phyloP scores from a whole-genome alignment of 2,888 invertebrate species.

The Endotricha flammealis region DNA sequence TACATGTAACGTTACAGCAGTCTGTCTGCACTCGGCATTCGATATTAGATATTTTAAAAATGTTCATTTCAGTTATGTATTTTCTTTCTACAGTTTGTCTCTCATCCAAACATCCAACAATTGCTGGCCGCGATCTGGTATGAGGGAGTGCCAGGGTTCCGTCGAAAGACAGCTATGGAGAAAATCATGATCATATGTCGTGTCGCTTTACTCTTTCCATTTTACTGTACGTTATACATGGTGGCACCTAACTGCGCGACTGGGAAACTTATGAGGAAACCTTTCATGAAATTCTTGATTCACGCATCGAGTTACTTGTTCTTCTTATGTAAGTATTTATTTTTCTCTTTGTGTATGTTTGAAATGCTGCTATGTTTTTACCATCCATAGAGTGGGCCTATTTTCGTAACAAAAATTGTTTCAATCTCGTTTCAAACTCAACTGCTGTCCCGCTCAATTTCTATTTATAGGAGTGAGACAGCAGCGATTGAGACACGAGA shows the following conservation, averaged over 20 bases:
- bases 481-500: no score
- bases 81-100: conserved; percentile 83
- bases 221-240: conserved; percentile 92
- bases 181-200: conserved; percentile 85
- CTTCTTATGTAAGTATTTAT: conserved; percentile 88
- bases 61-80: no score
- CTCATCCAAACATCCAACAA: conserved; percentile 97
- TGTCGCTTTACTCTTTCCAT: conserved; percentile 90
- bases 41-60: no score
- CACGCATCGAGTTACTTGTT: conserved; percentile 96
- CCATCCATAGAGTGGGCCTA: no score
- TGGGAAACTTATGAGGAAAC: conserved; percentile 92
- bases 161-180: conserved; percentile 85
- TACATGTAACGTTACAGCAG: no score
- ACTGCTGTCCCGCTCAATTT: no score
- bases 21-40: no score
- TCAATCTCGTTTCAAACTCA: no score
- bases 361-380: no score
- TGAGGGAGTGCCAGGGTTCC: conserved; percentile 95
- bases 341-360: no score
- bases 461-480: no score
- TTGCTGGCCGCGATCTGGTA: conserved; percentile 95
- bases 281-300: conserved; percentile 97
- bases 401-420: no score
- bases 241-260: conserved; percentile 87